Evolutionary conservation across 2,797 vertebrate species (phyloP), one percentile per base, ranked within the genome.

Genomic region (Peromyscus aztecus): DNA sequence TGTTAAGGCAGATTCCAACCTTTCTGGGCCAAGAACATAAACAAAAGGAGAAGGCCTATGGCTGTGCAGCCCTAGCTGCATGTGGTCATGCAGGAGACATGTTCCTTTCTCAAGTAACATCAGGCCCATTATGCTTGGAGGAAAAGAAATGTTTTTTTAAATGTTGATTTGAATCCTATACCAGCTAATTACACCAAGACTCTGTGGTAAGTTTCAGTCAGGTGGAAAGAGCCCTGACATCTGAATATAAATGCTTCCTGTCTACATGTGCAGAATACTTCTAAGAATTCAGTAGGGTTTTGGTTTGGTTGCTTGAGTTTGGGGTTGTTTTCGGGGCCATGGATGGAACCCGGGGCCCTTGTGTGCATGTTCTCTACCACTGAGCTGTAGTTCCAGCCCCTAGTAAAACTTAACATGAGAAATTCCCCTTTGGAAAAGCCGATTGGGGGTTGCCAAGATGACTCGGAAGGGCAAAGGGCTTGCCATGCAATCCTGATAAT

Each of bases 181-280:
- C 85, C 67, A 49, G 73, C 63, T 95, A 40, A 96, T 91, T 96
- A 82, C 96, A 21, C n/a, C 59, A 86, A 84, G 82, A 96, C 57
- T 93, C n/a, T 34, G 19, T 95, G 94, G 67, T 97, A 92, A 95
- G 69, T 97, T 94, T 95, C 21, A 12, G 24, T 89, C 78, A 73
- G 40, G 63, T 96, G 17, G 73, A 90, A 94, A 92, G 78, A 29
- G 43, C 46, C 57, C 78, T 81, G 65, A 63, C 23, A 6, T 34
- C 76, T 61, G 69, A 95, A 90, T 6, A 6, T 82, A 92, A 43
- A n/a, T 81, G n/a, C 73, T 91, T 81, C 49, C n/a, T 93, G 23
- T 94, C 81, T 67, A 14, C 34, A 2, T 43, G 46, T 92, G 46
- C 90, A 49, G 34, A 61, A 71, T 46, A 17, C 40, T 43, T 49